Evolutionary conservation across 2,888 invertebrate species (phyloP).

Genomic region (Blera fallax): DNA sequence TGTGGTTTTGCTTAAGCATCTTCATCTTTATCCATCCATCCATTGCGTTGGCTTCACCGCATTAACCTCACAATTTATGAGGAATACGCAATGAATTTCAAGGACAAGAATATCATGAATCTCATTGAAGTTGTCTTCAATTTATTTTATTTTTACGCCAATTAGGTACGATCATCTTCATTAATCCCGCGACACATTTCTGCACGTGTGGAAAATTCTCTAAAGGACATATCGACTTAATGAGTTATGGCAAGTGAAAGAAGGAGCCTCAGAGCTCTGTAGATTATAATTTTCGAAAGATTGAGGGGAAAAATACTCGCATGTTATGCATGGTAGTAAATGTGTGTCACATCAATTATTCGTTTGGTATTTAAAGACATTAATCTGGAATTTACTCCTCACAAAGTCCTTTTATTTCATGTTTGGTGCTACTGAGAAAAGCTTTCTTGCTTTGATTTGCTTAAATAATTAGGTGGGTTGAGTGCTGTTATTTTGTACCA

Average conservation of each 20-base stretch:
- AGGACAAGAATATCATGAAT: neutral
- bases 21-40: neutral
- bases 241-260: neutral
- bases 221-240: constrained; percentile 5
- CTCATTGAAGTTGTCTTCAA: neutral
- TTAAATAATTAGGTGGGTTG: too few relatives aligned
- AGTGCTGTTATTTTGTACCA: too few relatives aligned
- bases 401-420: too few relatives aligned
- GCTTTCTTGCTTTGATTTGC: too few relatives aligned
- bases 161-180: constrained; percentile 21
- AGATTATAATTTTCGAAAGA: neutral
- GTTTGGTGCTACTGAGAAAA: too few relatives aligned
- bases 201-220: neutral
- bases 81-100: neutral
- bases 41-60: neutral
- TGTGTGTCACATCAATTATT: neutral
- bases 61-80: constrained; percentile 8
- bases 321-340: too few relatives aligned
- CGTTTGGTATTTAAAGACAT: neutral
- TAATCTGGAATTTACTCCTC: neutral
- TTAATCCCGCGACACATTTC: neutral
- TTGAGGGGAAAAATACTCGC: neutral
- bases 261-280: neutral
- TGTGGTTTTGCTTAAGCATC: neutral
- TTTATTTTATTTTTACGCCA: neutral